A percentile compares a stretch with the other conserved stretches of the same genome.
Evolutionary conservation across 2,888 invertebrate genomes (phyloP).

Genomic region (Pandemis heparana): DNA sequence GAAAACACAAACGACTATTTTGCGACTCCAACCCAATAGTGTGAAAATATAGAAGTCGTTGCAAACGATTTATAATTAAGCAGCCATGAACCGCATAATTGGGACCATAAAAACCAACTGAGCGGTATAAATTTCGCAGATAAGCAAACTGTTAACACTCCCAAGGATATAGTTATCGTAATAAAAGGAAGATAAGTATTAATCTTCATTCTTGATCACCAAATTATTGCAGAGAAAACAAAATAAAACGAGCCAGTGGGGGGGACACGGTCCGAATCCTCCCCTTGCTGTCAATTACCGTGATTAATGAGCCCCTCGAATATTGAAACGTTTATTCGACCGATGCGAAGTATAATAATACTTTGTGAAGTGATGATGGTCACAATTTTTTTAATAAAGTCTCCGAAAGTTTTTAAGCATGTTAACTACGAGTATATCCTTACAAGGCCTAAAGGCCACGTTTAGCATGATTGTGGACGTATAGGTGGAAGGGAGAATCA

Average conservation of each 20-base stretch:
- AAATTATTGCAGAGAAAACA: constrained; percentile 59
- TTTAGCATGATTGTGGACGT: too few species aligned
- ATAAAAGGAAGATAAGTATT: constrained; percentile 43
- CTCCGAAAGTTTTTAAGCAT: constrained; percentile 9
- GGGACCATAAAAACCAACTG: constrained; percentile 31
- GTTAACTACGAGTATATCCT: neutral
- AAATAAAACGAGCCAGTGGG: constrained; percentile 60
- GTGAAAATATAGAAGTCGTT: constrained; percentile 6
- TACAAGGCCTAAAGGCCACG: too few species aligned
- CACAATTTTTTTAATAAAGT: constrained; percentile 75
- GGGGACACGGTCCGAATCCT: constrained; percentile 66
- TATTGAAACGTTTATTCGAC: constrained; percentile 83
- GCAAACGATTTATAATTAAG: constrained; percentile 17
- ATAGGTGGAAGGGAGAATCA: too few species aligned
- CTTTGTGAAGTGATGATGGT: constrained; percentile 66
- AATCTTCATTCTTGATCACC: constrained; percentile 50
- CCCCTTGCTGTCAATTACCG: constrained; percentile 81
- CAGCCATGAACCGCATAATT: constrained; percentile 35
- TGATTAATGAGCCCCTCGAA: constrained; percentile 82
- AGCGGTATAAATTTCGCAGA: constrained; percentile 40
- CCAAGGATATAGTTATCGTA: constrained; percentile 40
- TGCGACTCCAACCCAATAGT: neutral
- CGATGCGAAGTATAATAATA: constrained; percentile 78
- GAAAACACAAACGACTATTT: constrained; percentile 11
- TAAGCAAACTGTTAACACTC: constrained; percentile 40